Percentiles rank a stretch among this genome's conserved stretches.
These are phyloP conservation scores for Drosophila leonis DNA, from an alignment of 2,888 invertebrate genomes.

Conservation along the genomic window DNA sequence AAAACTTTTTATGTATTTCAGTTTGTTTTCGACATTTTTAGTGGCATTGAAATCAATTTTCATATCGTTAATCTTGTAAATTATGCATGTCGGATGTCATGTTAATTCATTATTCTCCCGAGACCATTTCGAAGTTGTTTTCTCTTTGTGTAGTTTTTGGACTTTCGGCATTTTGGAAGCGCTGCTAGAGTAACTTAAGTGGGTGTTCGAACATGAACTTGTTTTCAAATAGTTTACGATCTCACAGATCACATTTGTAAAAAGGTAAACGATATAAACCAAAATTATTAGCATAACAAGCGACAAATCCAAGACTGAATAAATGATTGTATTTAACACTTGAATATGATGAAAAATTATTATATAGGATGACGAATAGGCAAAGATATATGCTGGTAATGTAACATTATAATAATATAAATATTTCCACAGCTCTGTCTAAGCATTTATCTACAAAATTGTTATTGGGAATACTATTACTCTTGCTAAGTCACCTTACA, in stretches of 20 bases:
- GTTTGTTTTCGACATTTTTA: slow-evolving; percentile 79
- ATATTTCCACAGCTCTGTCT: background rate
- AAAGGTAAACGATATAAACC: background rate
- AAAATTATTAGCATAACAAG: background rate
- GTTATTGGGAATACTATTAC: background rate
- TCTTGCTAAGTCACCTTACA: background rate
- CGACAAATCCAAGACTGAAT: background rate
- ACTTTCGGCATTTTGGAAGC: slow-evolving; percentile 1
- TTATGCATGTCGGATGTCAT: slow-evolving; percentile 79
- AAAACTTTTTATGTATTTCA: slow-evolving; percentile 45
- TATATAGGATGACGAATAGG: background rate
- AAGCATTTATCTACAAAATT: background rate
- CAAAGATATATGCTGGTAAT: background rate
- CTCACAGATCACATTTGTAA: slow-evolving; percentile 2
- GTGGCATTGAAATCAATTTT: slow-evolving; percentile 83
- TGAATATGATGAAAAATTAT: background rate
- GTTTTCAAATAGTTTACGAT: slow-evolving; percentile 10
- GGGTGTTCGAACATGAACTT: slow-evolving; percentile 8
- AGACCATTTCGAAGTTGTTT: slow-evolving; percentile 23
- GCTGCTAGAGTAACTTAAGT: background rate
- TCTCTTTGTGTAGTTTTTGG: slow-evolving; percentile 2
- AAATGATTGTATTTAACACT: background rate
- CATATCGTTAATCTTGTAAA: slow-evolving; percentile 83
- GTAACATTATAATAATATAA: background rate
- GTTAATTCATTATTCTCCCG: slow-evolving; percentile 50